Conservation (phyloP, 2,113 vertebrate genomes). For the Vanacampus margaritifer region DNA sequence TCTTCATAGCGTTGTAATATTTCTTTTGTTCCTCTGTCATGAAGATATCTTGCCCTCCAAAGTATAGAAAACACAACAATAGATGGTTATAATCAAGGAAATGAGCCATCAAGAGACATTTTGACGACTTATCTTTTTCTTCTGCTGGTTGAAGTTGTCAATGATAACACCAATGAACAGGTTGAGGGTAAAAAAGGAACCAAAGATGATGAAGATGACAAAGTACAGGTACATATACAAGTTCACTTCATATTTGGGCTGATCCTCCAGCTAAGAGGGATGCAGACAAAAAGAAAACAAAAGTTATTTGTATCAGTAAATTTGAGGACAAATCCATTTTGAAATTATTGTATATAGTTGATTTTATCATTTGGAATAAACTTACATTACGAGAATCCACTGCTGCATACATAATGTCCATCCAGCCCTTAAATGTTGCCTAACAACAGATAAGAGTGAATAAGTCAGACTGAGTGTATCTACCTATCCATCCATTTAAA, state of each 20-base stretch:
- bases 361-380: background rate
- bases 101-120: background rate
- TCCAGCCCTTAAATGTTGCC: conserved; percentile 81
- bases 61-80: conserved; percentile 66
- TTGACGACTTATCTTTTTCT: conserved; percentile 96
- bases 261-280: conserved; percentile 70
- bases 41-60: conserved; percentile 92
- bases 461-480: background rate
- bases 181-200: conserved; percentile 97
- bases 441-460: conserved; percentile 29
- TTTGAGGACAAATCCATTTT: background rate
- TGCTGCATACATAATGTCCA: conserved; percentile 79
- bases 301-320: background rate
- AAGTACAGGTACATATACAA: conserved; percentile 98
- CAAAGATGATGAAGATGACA: conserved; percentile 97
- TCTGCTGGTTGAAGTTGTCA: conserved; percentile 99
- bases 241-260: conserved; percentile 86
- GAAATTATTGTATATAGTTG: background rate
- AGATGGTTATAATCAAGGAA: conserved; percentile 75
- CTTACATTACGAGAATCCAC: conserved; percentile 75
- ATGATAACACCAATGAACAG: conserved; percentile 99
- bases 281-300: background rate
- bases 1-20: conserved; percentile 97
- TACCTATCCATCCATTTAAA: background rate
- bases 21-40: conserved; percentile 99